These are phyloP conservation scores for Cynopterus sphinx DNA, from an alignment of 2,797 vertebrate genomes.

Conservation along the genomic window DNA sequence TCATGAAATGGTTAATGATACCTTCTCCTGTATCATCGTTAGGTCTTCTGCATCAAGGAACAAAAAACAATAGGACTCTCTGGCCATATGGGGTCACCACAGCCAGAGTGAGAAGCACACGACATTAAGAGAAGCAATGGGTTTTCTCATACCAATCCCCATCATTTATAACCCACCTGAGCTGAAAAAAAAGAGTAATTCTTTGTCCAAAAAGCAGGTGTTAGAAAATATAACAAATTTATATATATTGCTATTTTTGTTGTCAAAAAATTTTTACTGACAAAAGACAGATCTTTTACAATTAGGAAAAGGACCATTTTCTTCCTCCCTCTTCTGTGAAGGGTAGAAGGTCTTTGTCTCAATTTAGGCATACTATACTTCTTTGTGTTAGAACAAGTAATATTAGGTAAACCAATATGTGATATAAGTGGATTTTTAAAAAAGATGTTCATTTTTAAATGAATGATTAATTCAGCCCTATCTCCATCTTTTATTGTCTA, in stretches of 20 bases:
- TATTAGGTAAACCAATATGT: neutral
- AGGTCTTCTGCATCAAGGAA: neutral
- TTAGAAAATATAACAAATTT: neutral
- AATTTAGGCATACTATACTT: neutral
- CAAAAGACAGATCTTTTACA: neutral
- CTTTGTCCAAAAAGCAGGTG: neutral
- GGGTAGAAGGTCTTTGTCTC: neutral
- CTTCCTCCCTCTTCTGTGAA: neutral
- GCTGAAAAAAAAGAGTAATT: neutral
- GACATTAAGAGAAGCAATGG: neutral
- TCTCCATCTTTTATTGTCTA: neutral
- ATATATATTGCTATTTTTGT: neutral
- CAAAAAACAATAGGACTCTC: neutral
- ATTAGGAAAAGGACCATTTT: neutral
- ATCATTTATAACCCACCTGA: neutral
- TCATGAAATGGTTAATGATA: no score
- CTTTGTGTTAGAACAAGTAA: neutral
- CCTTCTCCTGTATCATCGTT: neutral
- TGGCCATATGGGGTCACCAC: rapidly evolving
- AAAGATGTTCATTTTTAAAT: neutral
- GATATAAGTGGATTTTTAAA: neutral
- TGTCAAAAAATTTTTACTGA: neutral
- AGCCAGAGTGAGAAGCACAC: no score
- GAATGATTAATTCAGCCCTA: neutral
- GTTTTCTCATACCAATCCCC: neutral